Evolutionary conservation across 2,888 invertebrate genomes (phyloP).

Genomic region (Lomographa bimaculata): DNA sequence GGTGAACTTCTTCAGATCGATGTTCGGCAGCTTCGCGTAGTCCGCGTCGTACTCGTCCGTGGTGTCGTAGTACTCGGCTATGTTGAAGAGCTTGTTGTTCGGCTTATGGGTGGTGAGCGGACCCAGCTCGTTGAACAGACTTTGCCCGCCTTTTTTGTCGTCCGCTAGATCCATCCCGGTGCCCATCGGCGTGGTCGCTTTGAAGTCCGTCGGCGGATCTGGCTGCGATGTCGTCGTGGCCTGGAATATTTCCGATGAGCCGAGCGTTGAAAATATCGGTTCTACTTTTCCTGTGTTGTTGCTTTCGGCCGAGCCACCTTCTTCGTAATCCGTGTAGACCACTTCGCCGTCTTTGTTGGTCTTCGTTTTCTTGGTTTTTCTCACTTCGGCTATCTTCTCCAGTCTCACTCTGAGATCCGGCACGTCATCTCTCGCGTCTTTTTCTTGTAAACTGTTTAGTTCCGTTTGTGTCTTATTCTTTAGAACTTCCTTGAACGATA

Average conservation of each 20-base stretch:
- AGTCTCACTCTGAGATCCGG: constrained; percentile 65
- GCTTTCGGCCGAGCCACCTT: constrained; percentile 51
- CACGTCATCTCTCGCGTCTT: constrained; percentile 51
- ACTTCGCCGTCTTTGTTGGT: constrained; percentile 58
- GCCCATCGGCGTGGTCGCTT: constrained; percentile 17
- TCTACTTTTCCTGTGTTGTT: constrained; percentile 23
- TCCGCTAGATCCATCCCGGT: constrained; percentile 12
- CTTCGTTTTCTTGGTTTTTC: constrained; percentile 69
- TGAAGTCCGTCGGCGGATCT: neutral
- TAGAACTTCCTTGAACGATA: constrained; percentile 70
- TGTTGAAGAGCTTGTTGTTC: constrained; percentile 47
- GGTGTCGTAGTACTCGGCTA: constrained; percentile 61
- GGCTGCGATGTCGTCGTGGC: constrained; percentile 6
- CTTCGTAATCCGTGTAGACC: constrained; percentile 66
- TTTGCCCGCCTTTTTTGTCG: constrained; percentile 27
- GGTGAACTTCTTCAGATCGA: constrained; percentile 61
- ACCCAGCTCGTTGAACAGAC: constrained; percentile 27
- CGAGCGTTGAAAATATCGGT: constrained; percentile 7
- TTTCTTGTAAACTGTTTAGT: constrained; percentile 53
- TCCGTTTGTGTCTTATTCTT: constrained; percentile 73
- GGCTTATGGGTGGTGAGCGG: constrained; percentile 43
- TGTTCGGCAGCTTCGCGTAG: constrained; percentile 58
- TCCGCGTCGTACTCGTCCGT: constrained; percentile 65
- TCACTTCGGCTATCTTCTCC: constrained; percentile 69
- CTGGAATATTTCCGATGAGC: constrained; percentile 11